phyloP scores from a whole-genome alignment of 2,888 invertebrate genomes.

The Cyclophora albipunctata region DNA sequence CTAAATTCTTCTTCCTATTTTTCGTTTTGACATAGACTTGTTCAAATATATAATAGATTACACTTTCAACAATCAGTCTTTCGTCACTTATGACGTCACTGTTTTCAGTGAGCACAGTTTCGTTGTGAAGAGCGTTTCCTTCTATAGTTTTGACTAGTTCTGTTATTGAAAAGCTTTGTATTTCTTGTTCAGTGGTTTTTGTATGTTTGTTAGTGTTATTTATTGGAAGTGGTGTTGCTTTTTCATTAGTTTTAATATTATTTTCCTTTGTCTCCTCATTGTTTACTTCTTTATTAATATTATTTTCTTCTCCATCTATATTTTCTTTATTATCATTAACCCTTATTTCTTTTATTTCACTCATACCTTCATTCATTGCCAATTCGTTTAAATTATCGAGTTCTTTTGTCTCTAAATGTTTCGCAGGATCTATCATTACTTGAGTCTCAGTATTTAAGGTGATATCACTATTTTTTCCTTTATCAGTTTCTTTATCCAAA shows the following conservation, averaged over 20 bases:
- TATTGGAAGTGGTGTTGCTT: constrained; percentile 3
- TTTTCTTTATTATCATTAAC: not conserved
- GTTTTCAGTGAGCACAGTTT: constrained; percentile 39
- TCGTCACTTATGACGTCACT: constrained; percentile 37
- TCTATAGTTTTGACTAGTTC: constrained; percentile 50
- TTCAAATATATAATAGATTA: constrained; percentile 54
- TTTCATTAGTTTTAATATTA: not conserved
- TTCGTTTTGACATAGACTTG: constrained; percentile 34
- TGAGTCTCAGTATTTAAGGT: no score
- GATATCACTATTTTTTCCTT: no score
- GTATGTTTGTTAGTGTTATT: constrained; percentile 1
- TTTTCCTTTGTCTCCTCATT: not conserved
- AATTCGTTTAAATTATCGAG: no score
- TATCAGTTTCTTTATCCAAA: no score
- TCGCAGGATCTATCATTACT: no score
- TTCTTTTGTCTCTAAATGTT: no score
- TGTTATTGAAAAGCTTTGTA: constrained; percentile 46
- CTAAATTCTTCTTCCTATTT: constrained; percentile 29
- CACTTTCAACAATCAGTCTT: constrained; percentile 47
- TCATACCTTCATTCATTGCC: no score
- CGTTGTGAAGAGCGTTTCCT: constrained; percentile 31
- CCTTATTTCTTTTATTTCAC: no score
- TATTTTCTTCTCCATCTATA: constrained; percentile 2
- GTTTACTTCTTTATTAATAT: constrained; percentile 2
- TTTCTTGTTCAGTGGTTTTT: not conserved